These are phyloP conservation scores for Cloeon dipterum DNA, from an alignment of 2,888 invertebrate species.

Conservation along the genomic window DNA sequence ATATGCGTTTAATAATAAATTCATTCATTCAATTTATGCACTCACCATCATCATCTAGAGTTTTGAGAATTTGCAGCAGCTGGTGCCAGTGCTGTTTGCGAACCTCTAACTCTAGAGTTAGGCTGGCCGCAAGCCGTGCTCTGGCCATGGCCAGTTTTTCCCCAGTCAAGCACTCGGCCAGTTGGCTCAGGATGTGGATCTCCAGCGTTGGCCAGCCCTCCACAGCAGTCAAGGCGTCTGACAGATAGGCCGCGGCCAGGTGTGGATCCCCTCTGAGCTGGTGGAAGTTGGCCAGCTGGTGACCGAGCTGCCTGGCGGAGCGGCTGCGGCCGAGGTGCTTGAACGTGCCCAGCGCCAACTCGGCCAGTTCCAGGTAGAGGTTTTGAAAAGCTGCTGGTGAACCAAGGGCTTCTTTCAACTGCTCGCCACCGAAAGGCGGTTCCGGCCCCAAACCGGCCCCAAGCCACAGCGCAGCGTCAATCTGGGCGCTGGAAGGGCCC, in stretches of 20 bases:
- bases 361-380: constrained; percentile 78
- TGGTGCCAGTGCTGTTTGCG: too few species aligned
- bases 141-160: too few species aligned
- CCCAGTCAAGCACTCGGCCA: constrained; percentile 70
- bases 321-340: constrained; percentile 73
- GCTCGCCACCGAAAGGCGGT: constrained; percentile 25
- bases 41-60: too few species aligned
- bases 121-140: too few species aligned
- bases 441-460: constrained; percentile 85
- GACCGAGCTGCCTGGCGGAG: constrained; percentile 70
- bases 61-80: too few species aligned
- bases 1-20: too few species aligned
- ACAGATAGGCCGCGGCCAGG: constrained; percentile 73
- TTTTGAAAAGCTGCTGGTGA: constrained; percentile 74
- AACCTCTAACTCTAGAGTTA: too few species aligned
- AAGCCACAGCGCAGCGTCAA: constrained; percentile 73
- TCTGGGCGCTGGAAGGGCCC: constrained; percentile 67
- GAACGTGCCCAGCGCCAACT: constrained; percentile 86
- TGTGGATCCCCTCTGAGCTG: constrained; percentile 63
- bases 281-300: constrained; percentile 77
- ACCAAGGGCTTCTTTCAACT: constrained; percentile 72
- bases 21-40: too few species aligned
- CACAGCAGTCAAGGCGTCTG: constrained; percentile 66
- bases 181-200: constrained; percentile 57
- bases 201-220: constrained; percentile 74